Base-by-base conservation (phyloP, 2,113 vertebrate genomes). In the Petaurus breviceps region DNA sequence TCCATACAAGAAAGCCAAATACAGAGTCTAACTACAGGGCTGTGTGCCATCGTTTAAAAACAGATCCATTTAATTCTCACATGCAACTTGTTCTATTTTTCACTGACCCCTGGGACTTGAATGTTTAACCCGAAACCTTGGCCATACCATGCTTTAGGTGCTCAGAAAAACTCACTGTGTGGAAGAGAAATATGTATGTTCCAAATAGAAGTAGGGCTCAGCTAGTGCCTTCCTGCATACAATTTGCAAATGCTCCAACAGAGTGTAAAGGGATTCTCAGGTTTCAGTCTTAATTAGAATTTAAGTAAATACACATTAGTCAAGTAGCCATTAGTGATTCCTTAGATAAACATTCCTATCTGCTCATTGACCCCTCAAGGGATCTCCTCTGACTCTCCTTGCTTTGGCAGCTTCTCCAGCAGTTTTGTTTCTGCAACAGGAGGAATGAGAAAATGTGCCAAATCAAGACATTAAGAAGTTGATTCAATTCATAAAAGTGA, bases 401-500 rank as follows among this genome's bases (percentile, higher is more conserved):
- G 6, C 47, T 55, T 94, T 93, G 54, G 37, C 24, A 43, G 0
- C 89, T 94, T 92, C 25, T 89, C 95, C 93, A 95, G 92, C 68
- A 31, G 50, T 95, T 94, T 91, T 25, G 14, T 46, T 94, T 95
- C 49, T 95, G 9, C 51, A 93, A 37, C 53, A 0, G 10, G 90
- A 19, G 7, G 2, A 84, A 31, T 95, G 94, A 1, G 93, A 52
- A 92, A 95, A 90, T 95, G 8, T 89, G 8, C 92, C 37, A 47
- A 52, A 49, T 89, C 50, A 93, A 89, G 26, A 77, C 8, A 68
- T 28, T 43, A 28, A 93, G 22, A 95, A 49, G 14, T 84, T 90
- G 43, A 94, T 43, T 94, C 94, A 95, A 89, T 96, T 2, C 90
- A 95, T 91, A 93, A 49, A 92, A 94, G 91, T 97, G 31, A 77